phyloP scores from a whole-genome alignment of 2,888 invertebrate genomes.

The Agrenia bidenticulata region DNA sequence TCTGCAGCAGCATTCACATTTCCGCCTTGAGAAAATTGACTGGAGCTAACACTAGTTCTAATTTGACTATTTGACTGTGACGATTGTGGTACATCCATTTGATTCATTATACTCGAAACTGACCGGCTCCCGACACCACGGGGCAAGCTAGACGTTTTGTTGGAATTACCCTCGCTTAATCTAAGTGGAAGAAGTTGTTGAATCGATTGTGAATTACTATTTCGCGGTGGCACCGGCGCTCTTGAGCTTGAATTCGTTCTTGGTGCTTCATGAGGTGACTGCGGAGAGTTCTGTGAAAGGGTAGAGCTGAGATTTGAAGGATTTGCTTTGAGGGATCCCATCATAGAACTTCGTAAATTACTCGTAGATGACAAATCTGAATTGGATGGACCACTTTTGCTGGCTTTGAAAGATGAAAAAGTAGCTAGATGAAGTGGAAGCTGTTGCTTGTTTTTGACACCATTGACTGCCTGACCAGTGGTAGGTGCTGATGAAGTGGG shows the following conservation, averaged over 20 bases:
- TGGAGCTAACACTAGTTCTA: conserved; percentile 30
- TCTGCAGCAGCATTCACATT: conserved; percentile 10
- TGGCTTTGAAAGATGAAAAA: conserved; percentile 42
- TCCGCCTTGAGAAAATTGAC: conserved; percentile 28
- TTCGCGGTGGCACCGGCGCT: not conserved
- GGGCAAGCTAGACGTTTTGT: conserved; percentile 51
- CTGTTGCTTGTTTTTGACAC: conserved; percentile 71
- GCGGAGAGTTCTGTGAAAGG: not conserved
- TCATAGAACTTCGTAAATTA: conserved; percentile 33
- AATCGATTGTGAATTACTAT: conserved; percentile 14
- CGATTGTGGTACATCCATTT: conserved; percentile 31
- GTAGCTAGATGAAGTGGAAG: conserved; percentile 84
- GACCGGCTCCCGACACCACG: conserved; percentile 51
- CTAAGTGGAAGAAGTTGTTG: conserved; percentile 52
- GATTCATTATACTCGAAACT: conserved; percentile 40
- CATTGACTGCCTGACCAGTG: conserved; percentile 38
- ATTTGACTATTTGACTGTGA: conserved; percentile 20
- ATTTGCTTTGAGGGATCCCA: conserved; percentile 34
- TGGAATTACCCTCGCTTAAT: conserved; percentile 46
- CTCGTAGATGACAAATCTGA: conserved; percentile 33
- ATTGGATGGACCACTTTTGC: conserved; percentile 12
- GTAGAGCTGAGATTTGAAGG: conserved; percentile 26
- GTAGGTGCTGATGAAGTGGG: conserved; percentile 38
- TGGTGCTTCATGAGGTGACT: not conserved
- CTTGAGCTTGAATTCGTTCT: not conserved